Evolutionary conservation across 2,797 vertebrate species (phyloP).

Genomic region (Mycteria americana): DNA sequence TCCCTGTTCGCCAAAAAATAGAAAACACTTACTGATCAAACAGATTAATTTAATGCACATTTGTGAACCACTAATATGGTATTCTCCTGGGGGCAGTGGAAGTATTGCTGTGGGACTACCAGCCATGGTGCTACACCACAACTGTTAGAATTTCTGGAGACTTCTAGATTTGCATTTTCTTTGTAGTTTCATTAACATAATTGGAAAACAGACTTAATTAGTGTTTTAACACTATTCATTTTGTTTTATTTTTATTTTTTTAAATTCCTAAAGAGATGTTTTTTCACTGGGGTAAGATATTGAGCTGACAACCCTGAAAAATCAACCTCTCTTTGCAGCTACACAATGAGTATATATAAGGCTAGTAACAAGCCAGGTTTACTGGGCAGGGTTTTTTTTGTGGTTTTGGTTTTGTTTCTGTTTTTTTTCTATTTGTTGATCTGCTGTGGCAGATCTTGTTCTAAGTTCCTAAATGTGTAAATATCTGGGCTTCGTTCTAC

Average conservation of each 20-base stretch:
- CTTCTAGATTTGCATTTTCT: conserved; percentile 70
- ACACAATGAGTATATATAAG: neutral
- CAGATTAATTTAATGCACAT: conserved; percentile 62
- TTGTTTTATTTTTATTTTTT: conserved; percentile 30
- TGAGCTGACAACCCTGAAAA: conserved; percentile 9
- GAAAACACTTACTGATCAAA: conserved; percentile 68
- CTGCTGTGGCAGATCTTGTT: neutral
- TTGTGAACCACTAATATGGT: conserved; percentile 61
- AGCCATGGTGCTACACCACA: conserved; percentile 47
- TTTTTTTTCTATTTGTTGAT: neutral
- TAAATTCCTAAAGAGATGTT: neutral
- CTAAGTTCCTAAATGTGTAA: neutral
- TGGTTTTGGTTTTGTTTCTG: neutral
- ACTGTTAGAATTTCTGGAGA: conserved; percentile 64
- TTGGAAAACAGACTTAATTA: conserved; percentile 70
- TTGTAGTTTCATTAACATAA: conserved; percentile 72
- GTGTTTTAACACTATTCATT: conserved; percentile 46
- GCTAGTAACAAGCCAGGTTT: neutral
- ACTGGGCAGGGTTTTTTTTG: neutral
- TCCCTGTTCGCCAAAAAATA: neutral
- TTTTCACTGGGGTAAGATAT: neutral
- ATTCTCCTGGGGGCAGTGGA: neutral
- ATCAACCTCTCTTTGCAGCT: neutral
- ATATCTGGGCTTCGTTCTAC: neutral
- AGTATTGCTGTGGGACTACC: conserved; percentile 51